Percentiles rank a stretch among this genome's conserved stretches.
Conservation (phyloP, 2,888 invertebrate species). For the Rapana venosa region DNA sequence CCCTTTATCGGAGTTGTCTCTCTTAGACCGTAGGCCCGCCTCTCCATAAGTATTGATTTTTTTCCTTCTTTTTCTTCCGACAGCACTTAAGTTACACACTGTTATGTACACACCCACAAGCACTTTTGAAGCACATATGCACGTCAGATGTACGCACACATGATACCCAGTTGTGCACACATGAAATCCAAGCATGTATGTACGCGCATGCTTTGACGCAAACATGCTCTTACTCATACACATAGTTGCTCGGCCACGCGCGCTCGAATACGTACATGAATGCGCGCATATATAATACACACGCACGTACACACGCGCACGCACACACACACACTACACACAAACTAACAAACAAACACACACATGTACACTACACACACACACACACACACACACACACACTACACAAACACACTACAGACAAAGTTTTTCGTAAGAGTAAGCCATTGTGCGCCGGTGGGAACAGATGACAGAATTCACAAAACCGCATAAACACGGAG, state of each 20-base stretch:
- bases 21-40: too few relatives aligned
- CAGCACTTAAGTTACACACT: not conserved
- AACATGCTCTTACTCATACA: not conserved
- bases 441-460: too few relatives aligned
- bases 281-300: not conserved
- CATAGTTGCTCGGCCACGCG: not conserved
- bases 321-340: not conserved
- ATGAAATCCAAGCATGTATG: not conserved
- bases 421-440: too few relatives aligned
- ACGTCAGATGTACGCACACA: not conserved
- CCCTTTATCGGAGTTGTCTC: too few relatives aligned
- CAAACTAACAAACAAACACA: not conserved
- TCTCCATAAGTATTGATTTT: not conserved
- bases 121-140: not conserved
- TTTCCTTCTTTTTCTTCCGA: not conserved
- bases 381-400: not conserved
- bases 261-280: not conserved
- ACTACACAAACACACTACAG: not conserved
- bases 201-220: not conserved
- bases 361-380: not conserved
- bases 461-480: too few relatives aligned
- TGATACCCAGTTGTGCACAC: not conserved
- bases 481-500: not conserved
- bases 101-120: not conserved
- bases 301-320: not conserved